These are phyloP conservation scores for Cryptus armator DNA, from an alignment of 2,888 invertebrate genomes.

Conservation along the genomic window DNA sequence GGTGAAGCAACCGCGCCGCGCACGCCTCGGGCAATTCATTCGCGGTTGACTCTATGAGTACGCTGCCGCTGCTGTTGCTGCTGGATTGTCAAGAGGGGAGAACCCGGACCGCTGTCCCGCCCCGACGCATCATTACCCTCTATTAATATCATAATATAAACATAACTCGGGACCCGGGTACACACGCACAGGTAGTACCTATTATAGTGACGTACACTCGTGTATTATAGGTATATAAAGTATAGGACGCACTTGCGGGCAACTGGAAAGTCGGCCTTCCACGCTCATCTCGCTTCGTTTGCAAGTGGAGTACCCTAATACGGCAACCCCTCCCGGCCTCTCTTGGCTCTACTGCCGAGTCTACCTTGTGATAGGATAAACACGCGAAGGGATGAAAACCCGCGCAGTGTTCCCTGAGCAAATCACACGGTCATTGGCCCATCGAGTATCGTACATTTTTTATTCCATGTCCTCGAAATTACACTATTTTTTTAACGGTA, in stretches of 20 bases:
- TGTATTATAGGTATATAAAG: slow-evolving; percentile 16
- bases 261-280: slow-evolving; percentile 59
- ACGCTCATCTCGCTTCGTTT: slow-evolving; percentile 51
- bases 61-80: slow-evolving; percentile 21
- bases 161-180: slow-evolving; percentile 78
- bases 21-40: slow-evolving; percentile 65
- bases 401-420: background rate
- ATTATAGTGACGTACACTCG: slow-evolving; percentile 45
- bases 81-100: slow-evolving; percentile 50
- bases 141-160: slow-evolving; percentile 85
- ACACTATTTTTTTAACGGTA: no score
- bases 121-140: slow-evolving; percentile 78
- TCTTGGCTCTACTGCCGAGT: slow-evolving; percentile 1
- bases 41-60: slow-evolving; percentile 60
- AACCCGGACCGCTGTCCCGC: slow-evolving; percentile 52
- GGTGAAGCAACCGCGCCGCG: slow-evolving; percentile 56
- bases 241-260: slow-evolving; percentile 50
- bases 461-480: no score
- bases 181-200: slow-evolving; percentile 66
- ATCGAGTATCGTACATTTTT: background rate
- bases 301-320: slow-evolving; percentile 21
- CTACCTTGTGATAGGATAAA: background rate
- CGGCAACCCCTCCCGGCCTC: slow-evolving; percentile 3
- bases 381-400: slow-evolving; percentile 11
- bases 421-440: background rate